These are phyloP conservation scores for Ectemnius lituratus DNA, from an alignment of 2,888 invertebrate species.

Conservation along the genomic window DNA sequence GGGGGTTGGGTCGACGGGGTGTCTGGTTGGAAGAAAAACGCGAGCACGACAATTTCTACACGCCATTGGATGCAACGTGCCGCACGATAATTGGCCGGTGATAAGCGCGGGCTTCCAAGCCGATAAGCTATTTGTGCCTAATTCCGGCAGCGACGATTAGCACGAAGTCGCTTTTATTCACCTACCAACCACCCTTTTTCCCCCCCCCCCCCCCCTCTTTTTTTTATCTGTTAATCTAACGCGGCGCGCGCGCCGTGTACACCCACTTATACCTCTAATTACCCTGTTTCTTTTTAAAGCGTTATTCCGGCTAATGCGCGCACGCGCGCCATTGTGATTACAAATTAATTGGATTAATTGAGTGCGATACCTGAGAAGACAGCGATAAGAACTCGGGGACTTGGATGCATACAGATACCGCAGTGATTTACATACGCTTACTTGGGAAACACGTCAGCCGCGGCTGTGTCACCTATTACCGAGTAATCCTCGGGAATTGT, in stretches of 20 bases:
- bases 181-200: conserved; percentile 24
- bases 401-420: conserved; percentile 38
- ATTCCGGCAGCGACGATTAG: conserved; percentile 41
- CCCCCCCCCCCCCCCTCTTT: too few species aligned
- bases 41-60: conserved; percentile 16
- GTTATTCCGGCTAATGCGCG: too few species aligned
- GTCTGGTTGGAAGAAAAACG: neutral
- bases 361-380: too few species aligned
- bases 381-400: too few species aligned
- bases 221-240: too few species aligned
- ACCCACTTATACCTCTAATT: too few species aligned
- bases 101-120: conserved; percentile 27
- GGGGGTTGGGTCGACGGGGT: neutral
- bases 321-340: too few species aligned
- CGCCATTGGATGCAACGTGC: conserved; percentile 25
- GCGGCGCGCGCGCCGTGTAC: too few species aligned
- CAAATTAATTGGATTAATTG: too few species aligned
- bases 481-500: too few species aligned
- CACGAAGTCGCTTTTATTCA: conserved; percentile 33
- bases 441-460: conserved; percentile 15
- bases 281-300: too few species aligned
- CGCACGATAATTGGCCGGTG: conserved; percentile 35
- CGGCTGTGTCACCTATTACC: too few species aligned
- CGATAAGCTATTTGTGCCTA: conserved; percentile 35
- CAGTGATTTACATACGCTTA: conserved; percentile 61